phyloP scores from a whole-genome alignment of 1,140 invertebrate genomes.

The Macrotrachela quadricornifera region DNA sequence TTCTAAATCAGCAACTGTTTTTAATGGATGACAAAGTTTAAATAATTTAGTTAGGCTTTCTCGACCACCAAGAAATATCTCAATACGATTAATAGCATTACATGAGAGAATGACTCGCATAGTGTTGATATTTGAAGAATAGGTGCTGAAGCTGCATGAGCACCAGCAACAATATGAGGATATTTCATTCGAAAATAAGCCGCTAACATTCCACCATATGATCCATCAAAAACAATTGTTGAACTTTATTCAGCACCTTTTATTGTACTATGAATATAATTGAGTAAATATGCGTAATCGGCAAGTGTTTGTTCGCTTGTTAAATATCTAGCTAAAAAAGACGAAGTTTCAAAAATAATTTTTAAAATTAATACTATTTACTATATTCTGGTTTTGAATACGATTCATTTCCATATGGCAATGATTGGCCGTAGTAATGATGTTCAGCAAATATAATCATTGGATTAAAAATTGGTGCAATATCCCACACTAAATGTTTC shows the following conservation, averaged over 20 bases:
- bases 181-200: constrained; percentile 90
- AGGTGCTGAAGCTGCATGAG: constrained; percentile 80
- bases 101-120: constrained; percentile 46
- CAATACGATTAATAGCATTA: constrained; percentile 39
- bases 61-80: constrained; percentile 19
- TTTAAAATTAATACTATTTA: background rate
- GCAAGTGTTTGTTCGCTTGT: constrained; percentile 74
- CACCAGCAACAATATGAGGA: constrained; percentile 57
- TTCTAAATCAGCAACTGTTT: constrained; percentile 38
- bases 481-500: constrained; percentile 60
- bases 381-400: constrained; percentile 6
- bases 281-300: constrained; percentile 68
- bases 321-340: constrained; percentile 43
- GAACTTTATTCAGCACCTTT: constrained; percentile 35
- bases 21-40: constrained; percentile 30
- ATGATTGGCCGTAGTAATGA: constrained; percentile 68
- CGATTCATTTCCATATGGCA: constrained; percentile 54
- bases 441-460: constrained; percentile 74
- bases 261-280: constrained; percentile 30
- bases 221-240: constrained; percentile 75
- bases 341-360: no score
- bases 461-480: constrained; percentile 54
- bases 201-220: constrained; percentile 81
- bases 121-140: constrained; percentile 61
- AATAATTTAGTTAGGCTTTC: constrained; percentile 12